These are phyloP conservation scores for Idris sp. DNA, from an alignment of 1,140 invertebrate species.

Conservation along the genomic window DNA sequence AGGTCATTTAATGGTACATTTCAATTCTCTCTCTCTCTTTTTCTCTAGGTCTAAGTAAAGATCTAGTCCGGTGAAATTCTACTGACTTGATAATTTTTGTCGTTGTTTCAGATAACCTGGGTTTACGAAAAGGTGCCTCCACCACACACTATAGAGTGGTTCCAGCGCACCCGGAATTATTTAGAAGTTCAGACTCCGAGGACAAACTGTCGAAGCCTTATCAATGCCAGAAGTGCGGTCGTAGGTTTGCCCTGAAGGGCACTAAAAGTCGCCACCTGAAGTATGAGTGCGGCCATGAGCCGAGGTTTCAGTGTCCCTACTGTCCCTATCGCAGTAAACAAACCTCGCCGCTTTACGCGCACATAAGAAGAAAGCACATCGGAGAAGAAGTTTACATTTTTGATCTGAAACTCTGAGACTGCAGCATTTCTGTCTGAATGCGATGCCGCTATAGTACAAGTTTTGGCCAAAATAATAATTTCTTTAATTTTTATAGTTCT, in stretches of 20 bases:
- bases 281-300: slow-evolving; percentile 90
- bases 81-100: slow-evolving; percentile 11
- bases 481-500: no score
- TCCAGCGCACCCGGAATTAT: slow-evolving; percentile 15
- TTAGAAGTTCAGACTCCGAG: slow-evolving; percentile 8
- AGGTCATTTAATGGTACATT: slow-evolving; percentile 23
- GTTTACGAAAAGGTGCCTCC: not conserved
- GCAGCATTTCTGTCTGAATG: slow-evolving; percentile 8
- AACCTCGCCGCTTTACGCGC: slow-evolving; percentile 88
- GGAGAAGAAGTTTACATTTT: slow-evolving; percentile 63
- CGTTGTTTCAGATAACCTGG: slow-evolving; percentile 39
- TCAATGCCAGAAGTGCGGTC: slow-evolving; percentile 85
- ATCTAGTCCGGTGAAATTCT: not conserved
- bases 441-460: slow-evolving; percentile 19
- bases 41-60: slow-evolving; percentile 18
- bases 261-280: slow-evolving; percentile 88
- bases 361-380: slow-evolving; percentile 78
- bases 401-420: slow-evolving; percentile 48
- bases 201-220: slow-evolving; percentile 77
- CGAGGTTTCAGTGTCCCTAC: slow-evolving; percentile 87
- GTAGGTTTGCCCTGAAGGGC: slow-evolving; percentile 87
- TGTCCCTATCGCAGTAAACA: slow-evolving; percentile 86
- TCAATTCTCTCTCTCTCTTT: no score
- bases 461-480: slow-evolving; percentile 28
- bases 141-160: slow-evolving; percentile 33